Evolutionary conservation across 2,888 invertebrate species (phyloP), one percentile per base, ranked within the genome.

Genomic region (Cotesia congregata): DNA sequence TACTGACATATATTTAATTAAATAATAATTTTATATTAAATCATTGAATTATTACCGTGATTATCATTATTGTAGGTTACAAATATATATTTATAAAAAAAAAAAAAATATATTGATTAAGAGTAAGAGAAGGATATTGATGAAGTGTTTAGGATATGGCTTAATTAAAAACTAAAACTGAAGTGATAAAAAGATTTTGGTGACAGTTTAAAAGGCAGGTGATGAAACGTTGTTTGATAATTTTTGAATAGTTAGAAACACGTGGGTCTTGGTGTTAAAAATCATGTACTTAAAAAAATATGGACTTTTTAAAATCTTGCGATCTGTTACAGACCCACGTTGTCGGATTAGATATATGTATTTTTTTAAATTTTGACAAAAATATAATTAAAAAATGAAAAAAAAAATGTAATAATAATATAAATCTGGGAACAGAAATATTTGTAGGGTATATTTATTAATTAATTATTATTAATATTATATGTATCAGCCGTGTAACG

Each of bases 351-450:
- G 85, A 89, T 86, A 87, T 85, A 88, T 88, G 88, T 89, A 89
- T 89, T 89, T 89, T 89, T 89, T 89, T 88, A 89, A 88, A 88
- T 88, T 88, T 88, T 88, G 86, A 89, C 85, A 82, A 81, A 82
- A 81, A 83, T 83, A 80, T 74, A 82, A 30, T 30, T 30, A 30
- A 81, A 80, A 83, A 80, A 79, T 71, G 77, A 78, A 74, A 77
- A 78, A 72, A 73, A 77, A 79, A 74, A 75, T 77, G 67, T 60
- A 71, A 71, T 67, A 78, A 77, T 71, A 75, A 82, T 78, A 80
- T 80, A 80, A 79, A 82, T 82, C 81, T 81, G 82, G 83, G 83
- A 83, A 82, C 83, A 82, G 79, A 83, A 82, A 81, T 83, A 82
- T 82, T 81, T 82, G 81, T 82, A 82, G 82, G 80, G 30, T 30